Conservation (phyloP, 2,888 invertebrate genomes). For the Acanthosepion esculentum region DNA sequence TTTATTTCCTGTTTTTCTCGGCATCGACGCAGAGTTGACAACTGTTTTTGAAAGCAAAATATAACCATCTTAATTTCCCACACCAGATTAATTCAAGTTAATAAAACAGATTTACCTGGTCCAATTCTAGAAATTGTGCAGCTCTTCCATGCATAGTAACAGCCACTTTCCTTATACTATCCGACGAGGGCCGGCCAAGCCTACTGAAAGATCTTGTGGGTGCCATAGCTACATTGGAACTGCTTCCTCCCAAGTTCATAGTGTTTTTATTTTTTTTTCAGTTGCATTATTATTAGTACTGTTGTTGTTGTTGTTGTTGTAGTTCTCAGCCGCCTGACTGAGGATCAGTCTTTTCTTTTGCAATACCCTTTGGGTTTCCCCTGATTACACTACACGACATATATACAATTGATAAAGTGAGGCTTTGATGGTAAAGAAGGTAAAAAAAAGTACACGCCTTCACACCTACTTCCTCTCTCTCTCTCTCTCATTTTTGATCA, state of each 20-base stretch:
- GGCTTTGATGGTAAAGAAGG: neutral
- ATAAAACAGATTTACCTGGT: slow-evolving; percentile 62
- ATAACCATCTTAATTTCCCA: neutral
- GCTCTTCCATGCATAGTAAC: slow-evolving; percentile 66
- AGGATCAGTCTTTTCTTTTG: neutral
- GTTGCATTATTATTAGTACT: neutral
- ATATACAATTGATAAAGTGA: neutral
- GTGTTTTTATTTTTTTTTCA: neutral
- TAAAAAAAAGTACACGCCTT: neutral
- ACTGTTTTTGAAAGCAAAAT: neutral
- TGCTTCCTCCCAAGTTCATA: neutral
- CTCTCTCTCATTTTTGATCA: neutral
- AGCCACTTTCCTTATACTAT: slow-evolving; percentile 71
- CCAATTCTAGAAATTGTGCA: slow-evolving; percentile 68
- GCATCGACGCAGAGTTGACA: neutral
- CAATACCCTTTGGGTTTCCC: neutral
- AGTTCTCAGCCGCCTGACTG: neutral
- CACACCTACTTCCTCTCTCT: neutral
- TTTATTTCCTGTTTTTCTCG: neutral
- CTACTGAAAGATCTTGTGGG: neutral
- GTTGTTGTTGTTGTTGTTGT: neutral
- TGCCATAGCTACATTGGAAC: neutral
- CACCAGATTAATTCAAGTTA: neutral
- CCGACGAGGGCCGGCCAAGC: slow-evolving; percentile 38
- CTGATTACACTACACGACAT: neutral